Evolutionary conservation across 2,113 vertebrate genomes (phyloP).

Genomic region (Thymallus thymallus): DNA sequence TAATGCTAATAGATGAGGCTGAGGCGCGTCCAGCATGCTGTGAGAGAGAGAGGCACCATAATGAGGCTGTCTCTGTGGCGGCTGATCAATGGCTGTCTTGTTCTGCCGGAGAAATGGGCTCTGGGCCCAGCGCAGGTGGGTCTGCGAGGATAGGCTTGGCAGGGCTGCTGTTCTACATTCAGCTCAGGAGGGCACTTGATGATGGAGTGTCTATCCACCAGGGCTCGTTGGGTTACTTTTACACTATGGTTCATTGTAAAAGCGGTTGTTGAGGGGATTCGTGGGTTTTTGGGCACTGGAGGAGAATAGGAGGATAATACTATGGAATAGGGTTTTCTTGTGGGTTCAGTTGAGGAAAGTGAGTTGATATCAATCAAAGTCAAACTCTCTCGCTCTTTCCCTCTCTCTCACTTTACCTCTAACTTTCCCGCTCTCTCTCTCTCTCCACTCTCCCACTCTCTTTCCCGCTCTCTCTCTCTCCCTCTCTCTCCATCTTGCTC

Average conservation of each 20-base stretch:
- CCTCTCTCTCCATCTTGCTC: slow-evolving; percentile 78
- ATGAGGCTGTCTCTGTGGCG: slow-evolving; percentile 73
- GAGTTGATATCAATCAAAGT: slow-evolving; percentile 28
- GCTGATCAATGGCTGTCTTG: slow-evolving; percentile 77
- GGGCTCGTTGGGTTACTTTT: slow-evolving; percentile 56
- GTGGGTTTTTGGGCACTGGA: slow-evolving; percentile 37
- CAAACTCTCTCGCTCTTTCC: background rate
- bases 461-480: background rate
- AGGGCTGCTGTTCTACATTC: slow-evolving; percentile 51
- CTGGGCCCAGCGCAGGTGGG: slow-evolving; percentile 64
- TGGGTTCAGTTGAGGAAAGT: slow-evolving; percentile 35
- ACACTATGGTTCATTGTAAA: slow-evolving; percentile 34
- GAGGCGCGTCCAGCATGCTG: slow-evolving; percentile 25
- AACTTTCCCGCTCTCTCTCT: slow-evolving; percentile 48
- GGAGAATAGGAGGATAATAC: slow-evolving; percentile 18
- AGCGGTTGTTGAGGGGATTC: slow-evolving; percentile 37
- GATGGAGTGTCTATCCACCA: slow-evolving; percentile 2
- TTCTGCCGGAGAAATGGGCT: slow-evolving; percentile 59
- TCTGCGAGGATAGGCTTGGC: background rate
- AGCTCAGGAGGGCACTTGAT: slow-evolving; percentile 45
- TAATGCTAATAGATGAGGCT: slow-evolving; percentile 68
- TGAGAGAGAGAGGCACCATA: slow-evolving; percentile 48
- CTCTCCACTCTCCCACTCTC: too few relatives aligned
- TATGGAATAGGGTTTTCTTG: slow-evolving; percentile 45
- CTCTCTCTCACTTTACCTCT: background rate